A percentile compares a stretch with the other conserved stretches of the same genome.
Evolutionary conservation across 2,888 invertebrate species (phyloP).

Genomic region (Phortica okadai): DNA sequence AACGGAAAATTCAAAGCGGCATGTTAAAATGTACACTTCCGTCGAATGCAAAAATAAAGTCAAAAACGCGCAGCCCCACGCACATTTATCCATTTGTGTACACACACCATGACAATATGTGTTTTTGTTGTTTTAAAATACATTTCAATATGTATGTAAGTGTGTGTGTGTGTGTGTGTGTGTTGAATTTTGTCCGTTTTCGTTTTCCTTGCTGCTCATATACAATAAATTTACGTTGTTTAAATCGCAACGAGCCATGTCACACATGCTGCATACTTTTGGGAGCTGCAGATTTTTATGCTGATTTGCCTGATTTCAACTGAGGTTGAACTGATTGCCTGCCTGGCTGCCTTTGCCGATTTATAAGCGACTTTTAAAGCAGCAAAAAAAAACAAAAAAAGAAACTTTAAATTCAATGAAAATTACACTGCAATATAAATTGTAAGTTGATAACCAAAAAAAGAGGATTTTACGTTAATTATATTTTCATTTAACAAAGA

Average conservation of each 20-base stretch:
- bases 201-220: background rate
- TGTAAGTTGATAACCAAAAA: no score
- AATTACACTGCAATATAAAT: no score
- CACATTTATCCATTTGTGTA: conserved; percentile 9
- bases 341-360: background rate
- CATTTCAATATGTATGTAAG: background rate
- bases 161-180: background rate
- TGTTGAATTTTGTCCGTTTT: background rate
- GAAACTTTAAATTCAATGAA: background rate
- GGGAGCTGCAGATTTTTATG: conserved; percentile 21
- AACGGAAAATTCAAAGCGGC: conserved; percentile 32
- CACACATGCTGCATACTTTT: conserved; percentile 20
- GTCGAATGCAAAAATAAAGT: background rate
- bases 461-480: no score
- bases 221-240: background rate
- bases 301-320: conserved; percentile 22
- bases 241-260: background rate
- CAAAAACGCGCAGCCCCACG: background rate
- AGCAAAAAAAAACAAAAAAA: background rate
- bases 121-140: background rate
- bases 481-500: no score
- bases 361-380: background rate
- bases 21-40: conserved; percentile 37
- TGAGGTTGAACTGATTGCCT: conserved; percentile 28
- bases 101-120: background rate